Evolutionary conservation across 2,113 vertebrate species (phyloP), one percentile per base, ranked within the genome.

Genomic region (Melanotaenia duboulayi): DNA sequence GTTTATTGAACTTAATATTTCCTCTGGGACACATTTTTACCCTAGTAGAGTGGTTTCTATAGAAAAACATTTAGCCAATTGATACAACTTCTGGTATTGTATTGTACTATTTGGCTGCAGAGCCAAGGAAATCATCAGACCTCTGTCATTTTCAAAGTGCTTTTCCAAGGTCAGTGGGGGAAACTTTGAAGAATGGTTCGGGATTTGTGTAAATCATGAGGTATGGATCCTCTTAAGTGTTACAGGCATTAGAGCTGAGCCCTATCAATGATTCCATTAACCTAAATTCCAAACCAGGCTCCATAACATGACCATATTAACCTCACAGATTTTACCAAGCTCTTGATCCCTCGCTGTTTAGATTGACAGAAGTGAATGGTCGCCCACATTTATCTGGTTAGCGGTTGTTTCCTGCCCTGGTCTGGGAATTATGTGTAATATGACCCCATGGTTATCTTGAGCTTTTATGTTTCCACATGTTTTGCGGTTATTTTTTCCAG

Each of bases 151-250:
- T 80, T 84, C n/a, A 63, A 66, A 82, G 75, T 74, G 61, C 72
- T 68, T 65, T 71, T 60, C 63, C 76, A 76, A 76, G 83, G 84
- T 89, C 87, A 87, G 59, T 28, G 28, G 71, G 78, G 81, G 40
- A 65, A 70, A 84, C 80, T 90, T 83, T 89, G 80, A 87, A 91
- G 89, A 88, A 82, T 80, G 70, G 71, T 69, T 71, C 63, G 69
- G 87, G 90, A 91, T 93, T 92, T 89, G 82, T 80, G 78, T 88
- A 76, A 88, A 91, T 87, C 90, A 79, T 81, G 75, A 89, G 65
- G 78, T 75, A 82, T 78, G 78, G 88, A 86, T 91, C 73, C 74
- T 78, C 74, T 88, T 83, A 89, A 90, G 81, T 76, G 22, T 82
- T 11, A 42, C 82, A 32, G 87, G 88, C 72, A 88, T 91, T 91